Evolutionary conservation across 2,888 invertebrate species (phyloP).

Genomic region (Orthosia cruda): DNA sequence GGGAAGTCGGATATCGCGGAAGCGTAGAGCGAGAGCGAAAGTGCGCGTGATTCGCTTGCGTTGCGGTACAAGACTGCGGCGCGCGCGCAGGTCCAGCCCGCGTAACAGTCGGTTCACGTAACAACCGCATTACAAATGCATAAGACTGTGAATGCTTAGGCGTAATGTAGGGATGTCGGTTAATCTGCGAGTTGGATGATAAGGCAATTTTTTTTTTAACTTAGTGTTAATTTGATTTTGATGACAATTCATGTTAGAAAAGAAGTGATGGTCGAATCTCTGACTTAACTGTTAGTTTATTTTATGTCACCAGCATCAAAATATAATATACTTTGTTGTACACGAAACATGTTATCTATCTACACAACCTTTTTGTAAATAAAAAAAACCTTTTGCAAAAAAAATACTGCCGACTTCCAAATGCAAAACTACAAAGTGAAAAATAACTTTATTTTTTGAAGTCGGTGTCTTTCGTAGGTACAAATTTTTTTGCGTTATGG

Average conservation of each 20-base stretch:
- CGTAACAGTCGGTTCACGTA: slow-evolving; percentile 82
- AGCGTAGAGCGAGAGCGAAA: slow-evolving; percentile 86
- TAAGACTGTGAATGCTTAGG: slow-evolving; percentile 50
- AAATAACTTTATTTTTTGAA: no score
- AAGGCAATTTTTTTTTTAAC: not conserved
- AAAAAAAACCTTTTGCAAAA: no score
- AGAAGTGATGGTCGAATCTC: not conserved
- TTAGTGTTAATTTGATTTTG: not conserved
- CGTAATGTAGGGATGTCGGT: slow-evolving; percentile 26
- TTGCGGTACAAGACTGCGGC: slow-evolving; percentile 84
- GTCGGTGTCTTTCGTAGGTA: no score
- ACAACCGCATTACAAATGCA: slow-evolving; percentile 70
- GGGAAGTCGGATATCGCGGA: slow-evolving; percentile 75
- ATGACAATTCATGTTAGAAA: not conserved
- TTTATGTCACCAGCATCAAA: not conserved
- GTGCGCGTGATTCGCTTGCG: slow-evolving; percentile 86
- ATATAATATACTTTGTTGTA: no score
- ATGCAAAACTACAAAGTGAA: no score
- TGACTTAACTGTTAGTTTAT: not conserved
- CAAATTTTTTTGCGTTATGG: no score
- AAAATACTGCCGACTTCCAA: no score
- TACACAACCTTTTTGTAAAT: no score
- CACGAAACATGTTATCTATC: no score
- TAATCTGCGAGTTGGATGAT: not conserved
- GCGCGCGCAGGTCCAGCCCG: slow-evolving; percentile 56